Conservation (phyloP, 2,888 invertebrate species). For the Tachina fera region DNA sequence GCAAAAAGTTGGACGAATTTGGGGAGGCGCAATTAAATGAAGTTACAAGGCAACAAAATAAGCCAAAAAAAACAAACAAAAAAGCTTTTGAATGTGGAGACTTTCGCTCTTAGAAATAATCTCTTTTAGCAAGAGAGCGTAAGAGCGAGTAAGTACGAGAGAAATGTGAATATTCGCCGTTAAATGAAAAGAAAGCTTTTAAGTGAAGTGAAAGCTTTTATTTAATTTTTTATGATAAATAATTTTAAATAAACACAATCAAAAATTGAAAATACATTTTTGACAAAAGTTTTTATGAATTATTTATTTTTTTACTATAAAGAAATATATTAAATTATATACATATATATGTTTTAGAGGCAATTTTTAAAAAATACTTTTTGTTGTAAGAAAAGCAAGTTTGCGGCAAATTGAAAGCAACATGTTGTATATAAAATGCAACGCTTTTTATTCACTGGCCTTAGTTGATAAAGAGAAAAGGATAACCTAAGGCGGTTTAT, state of each 20-base stretch:
- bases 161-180: slow-evolving; percentile 31
- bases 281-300: not conserved
- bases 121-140: not conserved
- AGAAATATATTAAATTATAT: not conserved
- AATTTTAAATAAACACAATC: not conserved
- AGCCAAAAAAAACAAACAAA: slow-evolving; percentile 21
- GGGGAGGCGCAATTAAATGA: slow-evolving; percentile 25
- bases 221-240: not conserved
- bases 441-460: slow-evolving; percentile 35
- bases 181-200: slow-evolving; percentile 47
- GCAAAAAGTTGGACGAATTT: slow-evolving; percentile 2
- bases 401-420: slow-evolving; percentile 77
- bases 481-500: slow-evolving; percentile 36
- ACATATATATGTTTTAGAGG: no score
- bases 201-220: slow-evolving; percentile 21
- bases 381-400: not conserved
- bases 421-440: slow-evolving; percentile 74
- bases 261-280: not conserved
- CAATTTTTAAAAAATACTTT: not conserved
- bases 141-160: slow-evolving; percentile 1
- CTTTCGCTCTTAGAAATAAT: slow-evolving; percentile 41
- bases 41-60: slow-evolving; percentile 6
- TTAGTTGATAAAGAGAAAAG: slow-evolving; percentile 59
- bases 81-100: slow-evolving; percentile 62
- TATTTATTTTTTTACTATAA: not conserved